phyloP scores from a whole-genome alignment of 2,888 invertebrate genomes.

The Phyto melanocephala region DNA sequence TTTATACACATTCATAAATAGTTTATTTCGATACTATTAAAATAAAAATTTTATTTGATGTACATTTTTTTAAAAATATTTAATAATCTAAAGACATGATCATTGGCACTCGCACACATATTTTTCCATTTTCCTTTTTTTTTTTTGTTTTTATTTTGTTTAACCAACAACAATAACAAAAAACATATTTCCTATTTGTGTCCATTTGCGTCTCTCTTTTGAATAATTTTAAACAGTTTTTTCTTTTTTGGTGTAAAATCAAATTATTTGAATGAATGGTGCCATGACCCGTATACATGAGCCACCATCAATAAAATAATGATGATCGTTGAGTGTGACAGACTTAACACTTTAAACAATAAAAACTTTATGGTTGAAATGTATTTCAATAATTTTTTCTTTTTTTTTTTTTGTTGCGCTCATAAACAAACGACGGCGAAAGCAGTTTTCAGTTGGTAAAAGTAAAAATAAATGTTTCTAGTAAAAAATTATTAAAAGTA shows the following conservation, averaged over 20 bases:
- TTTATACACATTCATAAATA: too few species aligned
- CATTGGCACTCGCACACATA: neutral
- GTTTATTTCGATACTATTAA: too few species aligned
- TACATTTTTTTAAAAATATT: too few species aligned
- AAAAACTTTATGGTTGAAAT: slow-evolving; percentile 6
- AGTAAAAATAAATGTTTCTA: slow-evolving; percentile 11
- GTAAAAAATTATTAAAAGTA: slow-evolving; percentile 4
- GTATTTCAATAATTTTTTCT: neutral
- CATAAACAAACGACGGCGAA: too few species aligned
- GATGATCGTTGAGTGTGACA: slow-evolving; percentile 12
- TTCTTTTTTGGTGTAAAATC: slow-evolving; percentile 6
- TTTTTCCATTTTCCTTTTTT: neutral
- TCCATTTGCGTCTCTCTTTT: slow-evolving; percentile 29
- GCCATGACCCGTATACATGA: neutral
- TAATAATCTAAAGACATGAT: too few species aligned
- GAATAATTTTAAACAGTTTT: slow-evolving; percentile 30
- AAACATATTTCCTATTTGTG: slow-evolving; percentile 40
- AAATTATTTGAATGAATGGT: slow-evolving; percentile 43
- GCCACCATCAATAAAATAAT: slow-evolving; percentile 4
- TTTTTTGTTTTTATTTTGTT: too few species aligned
- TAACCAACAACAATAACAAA: neutral
- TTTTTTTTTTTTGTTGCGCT: neutral
- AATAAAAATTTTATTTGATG: too few species aligned
- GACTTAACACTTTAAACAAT: slow-evolving; percentile 41
- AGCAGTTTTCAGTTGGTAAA: neutral